phyloP scores from a whole-genome alignment of 1,140 invertebrate genomes.

The Leptinotarsa defecta region DNA sequence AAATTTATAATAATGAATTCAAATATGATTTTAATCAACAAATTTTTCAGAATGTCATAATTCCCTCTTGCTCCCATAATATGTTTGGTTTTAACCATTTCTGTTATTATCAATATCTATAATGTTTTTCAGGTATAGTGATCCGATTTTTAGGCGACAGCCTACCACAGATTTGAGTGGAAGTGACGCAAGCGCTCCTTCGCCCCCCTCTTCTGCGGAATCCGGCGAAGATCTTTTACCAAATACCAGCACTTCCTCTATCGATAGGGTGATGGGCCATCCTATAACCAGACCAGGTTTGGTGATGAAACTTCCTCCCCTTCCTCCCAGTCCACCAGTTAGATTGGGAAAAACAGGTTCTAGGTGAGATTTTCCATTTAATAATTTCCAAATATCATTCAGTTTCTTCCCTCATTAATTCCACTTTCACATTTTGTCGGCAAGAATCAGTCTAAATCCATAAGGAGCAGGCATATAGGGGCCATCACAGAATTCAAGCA shows the following conservation, averaged over 20 bases:
- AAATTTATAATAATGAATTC: no score
- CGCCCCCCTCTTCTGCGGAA: constrained; percentile 52
- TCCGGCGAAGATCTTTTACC: constrained; percentile 43
- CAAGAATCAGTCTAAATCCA: no score
- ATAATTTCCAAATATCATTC: no score
- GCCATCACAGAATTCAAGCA: no score
- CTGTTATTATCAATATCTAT: background rate
- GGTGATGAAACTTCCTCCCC: constrained; percentile 49
- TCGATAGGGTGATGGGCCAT: constrained; percentile 54
- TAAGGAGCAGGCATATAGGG: no score
- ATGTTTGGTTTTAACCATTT: background rate
- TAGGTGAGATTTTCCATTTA: background rate
- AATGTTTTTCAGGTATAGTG: constrained; percentile 48
- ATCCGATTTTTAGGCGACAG: constrained; percentile 48
- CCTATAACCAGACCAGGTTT: constrained; percentile 47
- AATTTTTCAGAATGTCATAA: no score
- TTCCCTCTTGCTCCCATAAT: no score
- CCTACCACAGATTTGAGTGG: constrained; percentile 41
- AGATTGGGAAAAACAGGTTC: constrained; percentile 20
- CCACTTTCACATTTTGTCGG: no score
- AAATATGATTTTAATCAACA: no score
- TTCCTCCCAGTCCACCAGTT: constrained; percentile 50
- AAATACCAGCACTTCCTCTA: constrained; percentile 42
- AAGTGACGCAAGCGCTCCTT: constrained; percentile 40
- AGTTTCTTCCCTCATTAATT: no score